Evolutionary conservation across 2,797 vertebrate species (phyloP).

Genomic region (Notamacropus eugenii): DNA sequence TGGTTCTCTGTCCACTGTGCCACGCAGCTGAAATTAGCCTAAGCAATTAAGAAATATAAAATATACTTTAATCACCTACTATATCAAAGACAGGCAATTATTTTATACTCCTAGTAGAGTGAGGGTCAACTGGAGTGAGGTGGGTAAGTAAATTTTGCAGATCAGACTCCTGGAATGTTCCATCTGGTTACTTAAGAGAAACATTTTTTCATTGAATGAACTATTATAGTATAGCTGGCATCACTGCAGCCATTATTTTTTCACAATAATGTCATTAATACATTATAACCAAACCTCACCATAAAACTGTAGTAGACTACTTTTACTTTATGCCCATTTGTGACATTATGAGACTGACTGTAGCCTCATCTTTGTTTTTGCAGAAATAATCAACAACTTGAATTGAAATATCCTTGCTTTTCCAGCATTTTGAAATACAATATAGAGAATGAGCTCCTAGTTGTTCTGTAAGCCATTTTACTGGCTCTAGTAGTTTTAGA

Average conservation of each 20-base stretch:
- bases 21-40: background rate
- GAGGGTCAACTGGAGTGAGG: background rate
- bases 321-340: background rate
- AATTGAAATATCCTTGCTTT: background rate
- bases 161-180: background rate
- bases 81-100: background rate
- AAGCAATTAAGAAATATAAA: background rate
- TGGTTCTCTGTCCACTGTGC: background rate
- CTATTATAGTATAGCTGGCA: background rate
- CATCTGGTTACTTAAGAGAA: background rate
- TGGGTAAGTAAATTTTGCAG: background rate
- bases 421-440: background rate
- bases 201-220: background rate
- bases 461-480: background rate
- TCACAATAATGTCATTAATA: background rate
- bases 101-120: conserved; percentile 12
- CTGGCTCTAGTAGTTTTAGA: background rate
- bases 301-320: background rate
- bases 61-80: conserved; percentile 11
- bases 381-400: background rate
- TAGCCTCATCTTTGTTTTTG: background rate
- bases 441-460: background rate
- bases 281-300: background rate
- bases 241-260: background rate
- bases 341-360: background rate